Evolutionary conservation across 92 coral and sea anemone genomes (phyloP), one percentile per base, ranked within the genome.

Genomic region (Pocillopora grandis): DNA sequence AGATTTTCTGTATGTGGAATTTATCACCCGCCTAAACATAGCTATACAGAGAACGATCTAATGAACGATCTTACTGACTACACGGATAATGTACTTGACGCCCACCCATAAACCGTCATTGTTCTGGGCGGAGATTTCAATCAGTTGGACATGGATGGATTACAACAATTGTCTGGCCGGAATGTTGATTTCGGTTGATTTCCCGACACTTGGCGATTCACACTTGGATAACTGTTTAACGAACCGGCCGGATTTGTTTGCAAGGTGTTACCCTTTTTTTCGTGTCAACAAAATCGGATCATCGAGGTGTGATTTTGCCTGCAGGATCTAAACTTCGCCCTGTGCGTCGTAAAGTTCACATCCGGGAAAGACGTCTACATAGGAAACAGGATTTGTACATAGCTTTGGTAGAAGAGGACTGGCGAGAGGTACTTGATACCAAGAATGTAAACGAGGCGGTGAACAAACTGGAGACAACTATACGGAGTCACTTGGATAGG

Each of bases 81-180:
- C 23, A 67, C 72, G 23, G 72, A 67, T n/a, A 67, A 67, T 67
- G 72, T 67, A 67, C 72, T 67, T 67, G 72, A 67, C 0, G 3
- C 72, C 72, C 72, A 67, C 72, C 72, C 17, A 19, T 48, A 82
- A 11, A 82, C 79, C 36, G 60, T 82, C 42, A 48, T 82, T 56
- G 64, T 35, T 33, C 66, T 66, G 61, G 86, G 79, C 76, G 79
- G 79, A 42, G 52, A 42, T 42, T 42, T 42, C 52, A 42, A 7
- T 42, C 52, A 42, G 52, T 3, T 2, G 52, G 52, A 42, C 52
- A 42, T 42, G 52, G 52, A 42, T 42, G 52, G 52, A 18, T 56
- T 82, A 68, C 70, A 60, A 33, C 67, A 27, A 0, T 14, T 82
- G 86, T 82, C 86, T 48, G 86, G 86, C 35, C 62, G 86, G 86